phyloP scores from a whole-genome alignment of 35 echinoderm and acorn worm species.

The Amphiura filiformis region DNA sequence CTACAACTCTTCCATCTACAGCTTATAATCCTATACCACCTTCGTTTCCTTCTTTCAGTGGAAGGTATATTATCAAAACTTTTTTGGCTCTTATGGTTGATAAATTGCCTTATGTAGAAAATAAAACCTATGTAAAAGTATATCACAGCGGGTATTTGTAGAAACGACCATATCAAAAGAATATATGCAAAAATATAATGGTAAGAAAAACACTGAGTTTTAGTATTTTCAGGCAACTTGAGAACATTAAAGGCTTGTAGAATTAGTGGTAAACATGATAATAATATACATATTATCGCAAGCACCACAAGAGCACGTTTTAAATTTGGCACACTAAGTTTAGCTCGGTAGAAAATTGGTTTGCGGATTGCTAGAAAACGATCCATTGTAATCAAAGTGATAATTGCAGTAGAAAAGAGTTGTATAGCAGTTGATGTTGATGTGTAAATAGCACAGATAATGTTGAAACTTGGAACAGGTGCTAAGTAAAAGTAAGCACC shows the following conservation, averaged over 20 bases:
- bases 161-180: neutral
- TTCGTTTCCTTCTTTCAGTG: neutral
- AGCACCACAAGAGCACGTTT: constrained; percentile 21
- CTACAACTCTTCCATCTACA: neutral
- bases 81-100: neutral
- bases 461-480: neutral
- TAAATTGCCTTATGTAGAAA: constrained; percentile 43
- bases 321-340: constrained; percentile 4
- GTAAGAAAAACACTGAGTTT: neutral
- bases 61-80: neutral
- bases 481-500: constrained; percentile 38
- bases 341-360: constrained; percentile 63
- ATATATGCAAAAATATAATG: neutral
- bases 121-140: constrained; percentile 35
- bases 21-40: neutral
- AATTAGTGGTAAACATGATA: constrained; percentile 8
- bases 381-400: constrained; percentile 54
- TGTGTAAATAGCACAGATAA: constrained; percentile 21
- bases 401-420: constrained; percentile 22
- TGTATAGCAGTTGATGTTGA: constrained; percentile 20
- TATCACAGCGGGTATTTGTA: constrained; percentile 1
- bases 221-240: neutral
- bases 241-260: neutral
- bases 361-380: constrained; percentile 52
- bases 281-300: constrained; percentile 6